Base-by-base conservation (phyloP, 2,113 vertebrate genomes). In the Silurus asotus region DNA sequence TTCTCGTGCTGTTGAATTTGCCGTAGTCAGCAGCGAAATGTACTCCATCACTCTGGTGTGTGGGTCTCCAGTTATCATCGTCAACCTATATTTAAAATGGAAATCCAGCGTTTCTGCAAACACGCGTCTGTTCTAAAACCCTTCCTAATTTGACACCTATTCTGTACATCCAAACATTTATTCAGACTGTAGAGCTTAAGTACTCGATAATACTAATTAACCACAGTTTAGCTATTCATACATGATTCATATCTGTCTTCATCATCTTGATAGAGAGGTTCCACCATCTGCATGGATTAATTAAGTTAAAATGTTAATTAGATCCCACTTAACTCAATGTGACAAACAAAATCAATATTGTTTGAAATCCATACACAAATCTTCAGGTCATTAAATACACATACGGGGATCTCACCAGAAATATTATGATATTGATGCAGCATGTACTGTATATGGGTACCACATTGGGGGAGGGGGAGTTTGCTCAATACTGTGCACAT, bases 131-230 rank as follows among this genome's bases (percentile, higher is more conserved):
- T 81, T 56, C 14, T 20, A 37, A 83, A 65, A 69, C 37, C n/a
- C 13, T 56, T 55, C 49, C 17, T 11, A 28, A 82, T 78, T 88
- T 78, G 45, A 79, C 14, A 82, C 9, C 23, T 67, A 78, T 82
- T 78, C 49, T 55, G 49, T 67, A 61, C 53, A 67, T 49, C 91
- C 77, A 87, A 90, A 90, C 75, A 93, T 88, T 49, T 82, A 88
- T 74, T 85, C 84, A 85, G 77, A 88, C 58, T 84, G 87, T 37
- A 87, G 67, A 79, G 82, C 88, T 90, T 91, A 76, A 87, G 89
- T 86, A 91, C 89, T 90, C 8, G 88, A 89, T 87, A 85, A 77
- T 86, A 85, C 84, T 89, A 90, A 91, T 91, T 84, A 85, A 81
- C 86, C 74, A 77, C 84, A 80, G 80, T 84, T 90, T 90, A 91